phyloP scores from a whole-genome alignment of 2,113 vertebrate species.

The Crotalus helleri region DNA sequence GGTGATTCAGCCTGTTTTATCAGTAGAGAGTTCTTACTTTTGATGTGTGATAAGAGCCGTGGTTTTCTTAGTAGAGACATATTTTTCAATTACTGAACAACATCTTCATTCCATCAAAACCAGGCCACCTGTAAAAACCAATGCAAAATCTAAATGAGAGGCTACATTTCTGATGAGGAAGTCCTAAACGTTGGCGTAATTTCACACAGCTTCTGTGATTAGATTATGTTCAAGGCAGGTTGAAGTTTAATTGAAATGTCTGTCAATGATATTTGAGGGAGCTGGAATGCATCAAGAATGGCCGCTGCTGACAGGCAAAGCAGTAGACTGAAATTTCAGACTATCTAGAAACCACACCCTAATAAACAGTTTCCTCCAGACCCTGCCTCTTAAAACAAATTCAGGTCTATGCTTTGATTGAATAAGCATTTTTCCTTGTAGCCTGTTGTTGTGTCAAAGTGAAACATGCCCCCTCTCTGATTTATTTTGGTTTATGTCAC shows the following conservation, averaged over 20 bases:
- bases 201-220: constrained; percentile 46
- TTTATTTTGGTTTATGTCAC: constrained; percentile 30
- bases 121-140: constrained; percentile 30
- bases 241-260: constrained; percentile 60
- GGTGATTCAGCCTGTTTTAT: background rate
- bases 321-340: constrained; percentile 65
- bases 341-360: constrained; percentile 67
- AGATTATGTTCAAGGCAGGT: constrained; percentile 45
- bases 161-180: constrained; percentile 43
- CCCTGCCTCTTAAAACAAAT: constrained; percentile 45
- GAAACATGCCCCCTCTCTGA: constrained; percentile 2
- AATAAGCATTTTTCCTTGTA: constrained; percentile 52
- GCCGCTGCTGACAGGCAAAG: constrained; percentile 58
- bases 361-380: constrained; percentile 31
- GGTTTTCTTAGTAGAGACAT: constrained; percentile 19
- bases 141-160: constrained; percentile 43
- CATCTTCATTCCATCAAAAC: accelerated
- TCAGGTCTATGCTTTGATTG: constrained; percentile 49
- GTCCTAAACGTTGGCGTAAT: constrained; percentile 33
- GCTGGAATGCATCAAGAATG: constrained; percentile 65
- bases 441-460: constrained; percentile 42
- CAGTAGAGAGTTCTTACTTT: background rate
- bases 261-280: constrained; percentile 53
- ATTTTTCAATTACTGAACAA: constrained; percentile 24
- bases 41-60: background rate